Base-by-base conservation (phyloP, 92 coral and sea anemone genomes). In the Palythoa grandis region DNA sequence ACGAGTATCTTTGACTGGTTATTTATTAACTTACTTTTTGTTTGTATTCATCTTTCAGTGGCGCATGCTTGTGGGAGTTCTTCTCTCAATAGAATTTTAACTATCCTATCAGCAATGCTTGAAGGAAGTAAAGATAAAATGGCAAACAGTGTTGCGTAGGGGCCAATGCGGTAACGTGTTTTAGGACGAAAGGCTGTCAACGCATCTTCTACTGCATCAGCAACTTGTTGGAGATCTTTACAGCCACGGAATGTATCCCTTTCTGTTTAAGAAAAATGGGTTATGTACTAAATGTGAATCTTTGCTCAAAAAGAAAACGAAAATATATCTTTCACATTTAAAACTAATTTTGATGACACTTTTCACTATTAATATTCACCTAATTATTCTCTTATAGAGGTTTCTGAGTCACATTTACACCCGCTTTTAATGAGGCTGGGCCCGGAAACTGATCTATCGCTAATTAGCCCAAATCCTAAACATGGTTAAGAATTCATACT, bases 91-190 rank as follows among this genome's bases (percentile, higher is more conserved):
- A 88, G 50, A n/a, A 61, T 58, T 61, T 56, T 80, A 9, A 83
- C 70, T 17, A 83, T 9, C 22, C 35, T 40, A 83, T 88, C 91
- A 24, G 79, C 40, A 52, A 84, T 52, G 40, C 78, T 69, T 75
- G 91, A 65, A 65, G 91, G 88, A 37, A 88, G 54, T 19, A 86
- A 39, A 29, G 91, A 75, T 12, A 88, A 58, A 76, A 86, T 17
- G 43, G 88, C 86, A 72, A 88, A 52, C 22, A 83, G 22, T 1
- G 63, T 68, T 8, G 91, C 88, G 76, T 88, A 88, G 73, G 84
- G 80, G 74, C 91, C 91, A 24, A 88, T 60, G 29, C 86, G 79
- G 65, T 88, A 88, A 52, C 88, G 91, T 16, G 82, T 65, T 58
- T 77, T 83, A 4, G 91, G 88, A 76, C 67, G 63, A 4, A 37